These are phyloP conservation scores for Chaenogobius annularis DNA, from an alignment of 2,113 vertebrate species.

Conservation along the genomic window DNA sequence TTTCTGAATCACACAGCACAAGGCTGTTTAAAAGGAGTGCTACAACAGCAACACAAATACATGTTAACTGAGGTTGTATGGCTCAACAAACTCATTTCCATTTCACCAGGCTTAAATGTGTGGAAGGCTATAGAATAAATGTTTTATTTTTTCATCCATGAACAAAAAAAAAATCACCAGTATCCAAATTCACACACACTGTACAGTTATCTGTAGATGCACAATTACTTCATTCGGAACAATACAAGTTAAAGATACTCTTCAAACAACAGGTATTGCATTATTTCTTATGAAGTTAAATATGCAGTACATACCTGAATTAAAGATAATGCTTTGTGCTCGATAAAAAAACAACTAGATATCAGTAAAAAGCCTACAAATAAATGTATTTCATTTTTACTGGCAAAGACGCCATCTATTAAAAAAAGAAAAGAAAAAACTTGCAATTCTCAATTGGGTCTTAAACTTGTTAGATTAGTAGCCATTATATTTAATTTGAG, in stretches of 20 bases:
- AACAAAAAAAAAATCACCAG: no score
- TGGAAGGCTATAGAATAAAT: neutral
- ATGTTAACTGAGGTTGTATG: neutral
- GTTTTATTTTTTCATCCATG: no score
- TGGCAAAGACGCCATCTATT: neutral
- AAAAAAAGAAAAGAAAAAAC: no score
- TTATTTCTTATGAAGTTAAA: neutral
- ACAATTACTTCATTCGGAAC: neutral
- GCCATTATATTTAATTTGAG: slow-evolving; percentile 13
- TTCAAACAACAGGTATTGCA: neutral
- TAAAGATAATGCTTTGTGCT: neutral
- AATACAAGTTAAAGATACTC: neutral
- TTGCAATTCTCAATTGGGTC: neutral
- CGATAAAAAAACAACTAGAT: neutral
- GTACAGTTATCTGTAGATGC: neutral
- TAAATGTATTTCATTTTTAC: neutral
- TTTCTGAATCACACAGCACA: neutral
- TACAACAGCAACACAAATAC: neutral
- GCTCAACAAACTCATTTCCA: neutral
- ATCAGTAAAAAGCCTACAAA: neutral
- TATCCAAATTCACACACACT: neutral
- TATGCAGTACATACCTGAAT: neutral
- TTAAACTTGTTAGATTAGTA: neutral
- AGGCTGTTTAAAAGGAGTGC: neutral
- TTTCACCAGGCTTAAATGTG: neutral